These are phyloP conservation scores for Nephrotoma flavescens DNA, from an alignment of 2,888 invertebrate genomes.

Conservation along the genomic window DNA sequence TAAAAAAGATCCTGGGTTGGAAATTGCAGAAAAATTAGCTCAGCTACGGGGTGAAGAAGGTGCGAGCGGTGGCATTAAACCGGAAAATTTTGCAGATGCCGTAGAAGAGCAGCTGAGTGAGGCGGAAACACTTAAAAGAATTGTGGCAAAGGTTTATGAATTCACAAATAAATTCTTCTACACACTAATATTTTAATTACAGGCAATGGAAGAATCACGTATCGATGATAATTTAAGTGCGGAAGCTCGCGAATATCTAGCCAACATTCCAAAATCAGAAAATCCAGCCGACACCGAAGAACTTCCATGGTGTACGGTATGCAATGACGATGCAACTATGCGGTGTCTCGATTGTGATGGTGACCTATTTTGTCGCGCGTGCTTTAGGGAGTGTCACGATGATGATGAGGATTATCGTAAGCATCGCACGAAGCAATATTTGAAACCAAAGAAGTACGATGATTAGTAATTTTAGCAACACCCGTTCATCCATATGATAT, in stretches of 20 bases:
- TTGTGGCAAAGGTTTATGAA: constrained; percentile 21
- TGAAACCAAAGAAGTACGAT: constrained; percentile 14
- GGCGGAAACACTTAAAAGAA: constrained; percentile 25
- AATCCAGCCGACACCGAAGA: constrained; percentile 34
- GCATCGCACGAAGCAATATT: constrained; percentile 23
- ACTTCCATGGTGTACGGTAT: constrained; percentile 72
- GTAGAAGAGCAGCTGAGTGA: constrained; percentile 27
- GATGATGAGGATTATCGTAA: constrained; percentile 38
- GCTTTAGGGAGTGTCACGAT: constrained; percentile 57
- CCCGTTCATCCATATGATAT: not conserved
- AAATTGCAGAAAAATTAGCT: constrained; percentile 39
- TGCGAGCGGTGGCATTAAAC: not conserved
- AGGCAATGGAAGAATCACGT: constrained; percentile 37
- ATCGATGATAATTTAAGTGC: constrained; percentile 32
- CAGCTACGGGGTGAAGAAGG: constrained; percentile 32
- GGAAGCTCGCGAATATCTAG: constrained; percentile 28
- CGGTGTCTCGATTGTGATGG: constrained; percentile 62
- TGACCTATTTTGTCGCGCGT: constrained; percentile 65
- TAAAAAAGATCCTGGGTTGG: constrained; percentile 33
- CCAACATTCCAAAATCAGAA: constrained; percentile 14
- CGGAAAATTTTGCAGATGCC: not conserved
- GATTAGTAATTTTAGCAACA: not conserved
- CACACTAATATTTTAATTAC: not conserved
- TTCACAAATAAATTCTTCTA: not conserved
- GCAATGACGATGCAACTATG: constrained; percentile 62